Evolutionary conservation across 2,888 invertebrate species (phyloP).

Genomic region (Hermaeophaga mercurialis): DNA sequence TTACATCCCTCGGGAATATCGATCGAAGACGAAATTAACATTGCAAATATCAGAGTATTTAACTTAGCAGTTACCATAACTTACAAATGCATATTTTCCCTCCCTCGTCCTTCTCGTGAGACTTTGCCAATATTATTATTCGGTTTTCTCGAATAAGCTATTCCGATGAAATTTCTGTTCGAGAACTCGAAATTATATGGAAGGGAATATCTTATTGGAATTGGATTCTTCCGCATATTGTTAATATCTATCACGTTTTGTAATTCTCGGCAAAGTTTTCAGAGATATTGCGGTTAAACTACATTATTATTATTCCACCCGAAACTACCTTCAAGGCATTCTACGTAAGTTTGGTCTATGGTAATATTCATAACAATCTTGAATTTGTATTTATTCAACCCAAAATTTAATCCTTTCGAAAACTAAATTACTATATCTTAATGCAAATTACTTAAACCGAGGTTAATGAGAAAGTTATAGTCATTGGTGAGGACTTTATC

Average conservation of each 20-base stretch:
- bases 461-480: no score
- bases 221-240: constrained; percentile 24
- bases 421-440: no score
- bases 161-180: constrained; percentile 26
- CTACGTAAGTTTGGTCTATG: no score
- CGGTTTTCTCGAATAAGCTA: constrained; percentile 28
- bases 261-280: constrained; percentile 20
- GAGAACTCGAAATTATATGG: constrained; percentile 15
- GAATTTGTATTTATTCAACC: no score
- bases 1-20: constrained; percentile 20
- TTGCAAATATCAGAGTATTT: constrained; percentile 39
- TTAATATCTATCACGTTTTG: constrained; percentile 25
- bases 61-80: constrained; percentile 40
- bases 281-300: constrained; percentile 4
- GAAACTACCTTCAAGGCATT: no score
- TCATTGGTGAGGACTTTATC: no score
- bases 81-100: constrained; percentile 27
- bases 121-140: constrained; percentile 29
- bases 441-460: no score
- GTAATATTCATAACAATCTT: no score
- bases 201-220: constrained; percentile 26
- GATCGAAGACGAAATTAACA: constrained; percentile 33
- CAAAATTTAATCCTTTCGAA: no score
- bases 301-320: constrained; percentile 14
- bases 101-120: constrained; percentile 21